These are phyloP conservation scores for Minunthozetes semirufus DNA, from an alignment of 2,888 invertebrate genomes.

Conservation along the genomic window DNA sequence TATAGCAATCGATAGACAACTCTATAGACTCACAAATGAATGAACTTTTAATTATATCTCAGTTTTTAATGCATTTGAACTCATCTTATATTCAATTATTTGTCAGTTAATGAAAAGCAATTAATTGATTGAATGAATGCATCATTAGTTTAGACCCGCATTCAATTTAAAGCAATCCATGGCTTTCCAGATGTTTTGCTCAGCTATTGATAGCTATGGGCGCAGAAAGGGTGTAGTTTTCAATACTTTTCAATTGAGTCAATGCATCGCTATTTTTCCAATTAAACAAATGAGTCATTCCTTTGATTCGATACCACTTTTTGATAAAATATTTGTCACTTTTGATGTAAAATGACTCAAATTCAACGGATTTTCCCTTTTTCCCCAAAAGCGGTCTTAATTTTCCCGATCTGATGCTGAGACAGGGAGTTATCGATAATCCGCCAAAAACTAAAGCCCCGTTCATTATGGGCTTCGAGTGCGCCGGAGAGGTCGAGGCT, in stretches of 20 bases:
- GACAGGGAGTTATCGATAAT: slow-evolving; percentile 77
- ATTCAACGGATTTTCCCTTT: background rate
- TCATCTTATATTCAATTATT: background rate
- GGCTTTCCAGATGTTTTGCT: slow-evolving; percentile 14
- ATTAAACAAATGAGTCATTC: slow-evolving; percentile 23
- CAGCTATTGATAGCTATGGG: too few relatives aligned
- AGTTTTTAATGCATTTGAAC: background rate
- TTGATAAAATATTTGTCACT: too few relatives aligned
- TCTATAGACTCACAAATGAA: background rate
- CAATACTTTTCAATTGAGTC: slow-evolving; percentile 7
- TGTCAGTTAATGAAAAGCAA: background rate
- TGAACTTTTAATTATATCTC: background rate
- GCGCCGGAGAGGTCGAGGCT: slow-evolving; percentile 72
- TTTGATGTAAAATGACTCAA: background rate
- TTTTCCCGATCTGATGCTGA: slow-evolving; percentile 80
- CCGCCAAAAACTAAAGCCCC: slow-evolving; percentile 70
- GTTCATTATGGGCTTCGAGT: slow-evolving; percentile 79
- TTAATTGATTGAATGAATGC: background rate
- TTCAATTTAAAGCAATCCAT: background rate
- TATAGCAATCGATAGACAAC: background rate
- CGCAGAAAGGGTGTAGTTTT: slow-evolving; percentile 18
- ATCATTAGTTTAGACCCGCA: background rate
- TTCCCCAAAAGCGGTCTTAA: slow-evolving; percentile 64
- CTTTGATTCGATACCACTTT: background rate
- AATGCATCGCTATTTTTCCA: background rate